A percentile compares a stretch with the other conserved stretches of the same genome.
Conservation (phyloP, 2,113 vertebrate species). For the Ictalurus punctatus region DNA sequence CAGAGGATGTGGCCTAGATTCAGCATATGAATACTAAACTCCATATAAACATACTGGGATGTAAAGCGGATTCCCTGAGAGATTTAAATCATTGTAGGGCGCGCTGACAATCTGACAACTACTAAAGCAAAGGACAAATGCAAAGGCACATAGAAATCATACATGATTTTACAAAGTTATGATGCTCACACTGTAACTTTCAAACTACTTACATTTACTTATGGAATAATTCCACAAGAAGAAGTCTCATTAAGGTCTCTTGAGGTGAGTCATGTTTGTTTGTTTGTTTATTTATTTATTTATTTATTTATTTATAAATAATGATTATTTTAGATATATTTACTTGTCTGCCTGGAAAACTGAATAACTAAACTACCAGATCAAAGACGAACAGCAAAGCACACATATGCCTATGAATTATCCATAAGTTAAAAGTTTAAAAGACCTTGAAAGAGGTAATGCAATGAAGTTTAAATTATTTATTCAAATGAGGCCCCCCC, state of each 20-base stretch:
- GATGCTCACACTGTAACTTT: not conserved
- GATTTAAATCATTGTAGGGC: not conserved
- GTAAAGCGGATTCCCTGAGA: not conserved
- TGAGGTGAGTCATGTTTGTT: not conserved
- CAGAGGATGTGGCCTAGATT: not conserved
- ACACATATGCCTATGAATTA: conserved; percentile 17
- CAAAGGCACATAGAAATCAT: not conserved
- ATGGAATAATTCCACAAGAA: not conserved
- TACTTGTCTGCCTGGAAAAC: not conserved
- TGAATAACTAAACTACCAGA: not conserved
- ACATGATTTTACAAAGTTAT: not conserved
- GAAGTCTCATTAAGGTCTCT: not conserved
- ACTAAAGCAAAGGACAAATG: not conserved
- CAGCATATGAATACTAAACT: not conserved
- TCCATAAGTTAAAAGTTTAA: not conserved
- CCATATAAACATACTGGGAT: not conserved
- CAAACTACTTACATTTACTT: not conserved
- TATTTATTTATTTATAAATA: not conserved
- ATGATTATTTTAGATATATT: not conserved
- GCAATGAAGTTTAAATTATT: not conserved
- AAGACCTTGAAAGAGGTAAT: not conserved
- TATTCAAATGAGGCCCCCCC: not conserved
- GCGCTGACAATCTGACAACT: not conserved
- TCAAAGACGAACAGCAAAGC: not conserved
- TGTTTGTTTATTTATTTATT: not conserved